A percentile compares a stretch with the other conserved stretches of the same genome.
These are phyloP conservation scores for Sphaerodactylus townsendi DNA, from an alignment of 2,113 vertebrate genomes.

Conservation along the genomic window DNA sequence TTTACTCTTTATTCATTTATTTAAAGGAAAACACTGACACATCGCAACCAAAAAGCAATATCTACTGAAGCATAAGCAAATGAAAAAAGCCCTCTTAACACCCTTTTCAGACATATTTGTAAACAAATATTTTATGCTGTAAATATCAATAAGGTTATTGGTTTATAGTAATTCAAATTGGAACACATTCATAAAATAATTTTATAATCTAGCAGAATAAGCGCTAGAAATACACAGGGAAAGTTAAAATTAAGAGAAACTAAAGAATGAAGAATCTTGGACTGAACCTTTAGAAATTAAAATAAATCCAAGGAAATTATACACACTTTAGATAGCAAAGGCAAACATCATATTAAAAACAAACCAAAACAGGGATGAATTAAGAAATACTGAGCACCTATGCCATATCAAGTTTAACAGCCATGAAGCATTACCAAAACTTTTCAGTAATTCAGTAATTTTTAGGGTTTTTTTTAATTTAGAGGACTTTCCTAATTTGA, in stretches of 20 bases:
- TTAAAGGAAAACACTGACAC: constrained; percentile 50
- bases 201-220: not conserved
- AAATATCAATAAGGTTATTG: not conserved
- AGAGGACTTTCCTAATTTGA: no score
- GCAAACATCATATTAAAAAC: not conserved
- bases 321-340: not conserved
- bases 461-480: no score
- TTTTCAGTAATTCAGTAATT: no score
- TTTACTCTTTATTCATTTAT: constrained; percentile 63
- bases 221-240: not conserved
- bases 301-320: not conserved
- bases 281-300: not conserved
- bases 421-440: no score
- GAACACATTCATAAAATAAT: not conserved
- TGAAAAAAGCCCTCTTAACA: constrained; percentile 32
- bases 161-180: not conserved
- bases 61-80: constrained; percentile 39
- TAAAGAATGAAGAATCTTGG: not conserved
- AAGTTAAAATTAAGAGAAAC: not conserved
- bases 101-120: not conserved
- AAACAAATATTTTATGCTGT: not conserved
- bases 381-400: no score
- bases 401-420: no score
- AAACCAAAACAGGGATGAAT: not conserved
- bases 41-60: constrained; percentile 43